Evolutionary conservation across 2,888 invertebrate genomes (phyloP), one percentile per base, ranked within the genome.

Genomic region (Miltochrista miniata): DNA sequence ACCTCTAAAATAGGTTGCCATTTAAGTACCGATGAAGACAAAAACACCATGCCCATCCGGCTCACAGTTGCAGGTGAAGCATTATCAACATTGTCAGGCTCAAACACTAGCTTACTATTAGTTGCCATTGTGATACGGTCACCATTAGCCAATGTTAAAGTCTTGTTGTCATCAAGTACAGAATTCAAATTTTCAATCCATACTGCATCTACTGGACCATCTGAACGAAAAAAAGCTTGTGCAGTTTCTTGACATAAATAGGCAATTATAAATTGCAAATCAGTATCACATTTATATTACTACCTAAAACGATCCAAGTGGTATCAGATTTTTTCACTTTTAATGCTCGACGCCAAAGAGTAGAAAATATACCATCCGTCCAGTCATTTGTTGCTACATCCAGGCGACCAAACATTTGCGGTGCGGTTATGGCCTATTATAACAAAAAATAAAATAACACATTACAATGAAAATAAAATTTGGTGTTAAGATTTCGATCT

Each of bases 101-200:
- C 97, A 81, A 98, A 98, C 10, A 97, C 94, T 51, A 98, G 89
- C 83, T 98, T 98, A 63, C 95, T 95, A 76, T 96, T 97, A n/a
- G 95, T 92, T 0, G 97, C 95, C 97, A 98, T 98, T 37, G 96
- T 94, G 68, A 98, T 97, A 24, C 98, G 94, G 83, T 98, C 98
- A 4, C 98, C 97, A 73, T 98, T 98, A 5, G 98, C 98, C 53
- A 98, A 81, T 0, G 98, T 98, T 54, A 98, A 79, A 0, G 97
- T 97, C 82, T 98, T 97, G 76, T 97, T 98, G 72, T 98, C 98
- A 76, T 98, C 98, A 45, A 98, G 82, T 2, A 98, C 98, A 0
- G 97, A 97, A 85, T 98, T 98, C 9, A 98, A 90, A 83, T 98
- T 98, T 87, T 98, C 98, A 68, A 98, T 98, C 98, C 98, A 98